These are phyloP conservation scores for Drosophila recens DNA, from an alignment of 2,888 invertebrate genomes.

Conservation along the genomic window DNA sequence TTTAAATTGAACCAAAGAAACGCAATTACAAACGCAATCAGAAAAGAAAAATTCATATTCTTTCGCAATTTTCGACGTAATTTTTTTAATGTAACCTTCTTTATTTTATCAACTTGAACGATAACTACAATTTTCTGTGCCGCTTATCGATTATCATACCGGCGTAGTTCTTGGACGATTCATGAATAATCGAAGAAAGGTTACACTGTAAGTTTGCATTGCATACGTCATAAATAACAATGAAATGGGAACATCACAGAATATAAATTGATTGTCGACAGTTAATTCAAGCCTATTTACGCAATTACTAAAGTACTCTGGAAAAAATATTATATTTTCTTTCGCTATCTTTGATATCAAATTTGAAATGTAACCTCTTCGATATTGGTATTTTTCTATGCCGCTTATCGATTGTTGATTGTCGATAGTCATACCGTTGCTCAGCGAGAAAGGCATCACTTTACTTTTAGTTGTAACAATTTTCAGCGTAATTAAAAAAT, in stretches of 20 bases:
- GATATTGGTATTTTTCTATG: conserved; percentile 20
- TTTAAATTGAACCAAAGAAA: background rate
- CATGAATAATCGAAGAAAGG: background rate
- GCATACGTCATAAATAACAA: background rate
- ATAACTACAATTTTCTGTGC: conserved; percentile 15
- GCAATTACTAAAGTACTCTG: background rate
- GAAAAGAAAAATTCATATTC: background rate
- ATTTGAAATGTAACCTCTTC: conserved; percentile 17
- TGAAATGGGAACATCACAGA: background rate
- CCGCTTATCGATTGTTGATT: conserved; percentile 17
- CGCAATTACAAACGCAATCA: background rate
- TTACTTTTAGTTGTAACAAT: conserved; percentile 34
- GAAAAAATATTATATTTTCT: background rate
- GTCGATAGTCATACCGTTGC: conserved; percentile 20
- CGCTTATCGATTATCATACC: conserved; percentile 13
- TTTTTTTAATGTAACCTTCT: conserved; percentile 12
- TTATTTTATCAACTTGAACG: background rate
- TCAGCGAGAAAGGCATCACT: conserved; percentile 33
- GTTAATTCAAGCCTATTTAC: background rate
- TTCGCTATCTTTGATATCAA: background rate
- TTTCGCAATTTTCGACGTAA: background rate
- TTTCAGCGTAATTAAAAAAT: conserved; percentile 54
- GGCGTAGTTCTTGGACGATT: background rate
- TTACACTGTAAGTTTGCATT: background rate
- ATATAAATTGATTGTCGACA: background rate